phyloP scores from a whole-genome alignment of 2,888 invertebrate species.

The Rhagium mordax region DNA sequence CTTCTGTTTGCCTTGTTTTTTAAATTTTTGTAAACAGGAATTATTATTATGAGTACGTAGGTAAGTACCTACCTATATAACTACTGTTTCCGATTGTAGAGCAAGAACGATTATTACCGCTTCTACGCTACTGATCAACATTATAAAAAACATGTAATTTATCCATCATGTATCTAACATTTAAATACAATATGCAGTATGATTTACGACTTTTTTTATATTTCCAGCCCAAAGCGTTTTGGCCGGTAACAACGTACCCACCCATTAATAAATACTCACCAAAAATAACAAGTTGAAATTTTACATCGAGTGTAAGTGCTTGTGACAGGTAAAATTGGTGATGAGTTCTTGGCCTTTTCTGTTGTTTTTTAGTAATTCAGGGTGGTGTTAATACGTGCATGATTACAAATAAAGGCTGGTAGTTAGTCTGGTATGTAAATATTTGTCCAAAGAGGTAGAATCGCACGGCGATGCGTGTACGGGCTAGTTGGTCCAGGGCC shows the following conservation, averaged over 20 bases:
- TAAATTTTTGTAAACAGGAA: too few relatives aligned
- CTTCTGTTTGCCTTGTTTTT: too few relatives aligned
- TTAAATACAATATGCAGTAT: neutral
- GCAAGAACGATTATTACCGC: neutral
- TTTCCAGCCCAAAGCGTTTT: constrained; percentile 6
- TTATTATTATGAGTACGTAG: too few relatives aligned
- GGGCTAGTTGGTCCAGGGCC: constrained; percentile 54
- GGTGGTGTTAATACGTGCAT: constrained; percentile 61
- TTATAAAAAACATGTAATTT: neutral
- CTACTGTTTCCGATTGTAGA: too few relatives aligned
- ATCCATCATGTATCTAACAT: neutral
- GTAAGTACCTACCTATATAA: too few relatives aligned
- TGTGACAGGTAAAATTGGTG: constrained; percentile 51
- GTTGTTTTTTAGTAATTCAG: constrained; percentile 52
- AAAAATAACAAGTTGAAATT: constrained; percentile 2
- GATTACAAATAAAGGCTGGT: constrained; percentile 63
- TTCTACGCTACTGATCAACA: neutral
- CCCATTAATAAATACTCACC: constrained; percentile 10
- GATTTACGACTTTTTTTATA: constrained; percentile 14
- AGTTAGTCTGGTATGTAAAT: constrained; percentile 67
- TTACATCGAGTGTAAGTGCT: constrained; percentile 27
- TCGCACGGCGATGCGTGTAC: constrained; percentile 53
- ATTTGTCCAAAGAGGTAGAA: constrained; percentile 64
- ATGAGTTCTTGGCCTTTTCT: constrained; percentile 37
- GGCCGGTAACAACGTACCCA: constrained; percentile 8